Evolutionary conservation across 2,888 invertebrate genomes (phyloP).

Genomic region (Tridacna gigas): DNA sequence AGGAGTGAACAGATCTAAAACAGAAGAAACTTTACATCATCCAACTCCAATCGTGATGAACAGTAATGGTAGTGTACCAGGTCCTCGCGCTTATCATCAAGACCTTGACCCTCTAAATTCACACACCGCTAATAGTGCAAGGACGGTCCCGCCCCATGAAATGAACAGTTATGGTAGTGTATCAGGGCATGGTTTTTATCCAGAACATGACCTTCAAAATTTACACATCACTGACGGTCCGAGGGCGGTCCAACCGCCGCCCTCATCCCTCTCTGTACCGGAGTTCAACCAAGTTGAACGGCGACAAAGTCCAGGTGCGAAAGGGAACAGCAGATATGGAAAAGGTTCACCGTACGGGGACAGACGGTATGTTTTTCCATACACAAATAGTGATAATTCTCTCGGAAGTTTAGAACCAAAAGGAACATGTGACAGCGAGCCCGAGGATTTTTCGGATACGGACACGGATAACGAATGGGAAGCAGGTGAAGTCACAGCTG

Average conservation of each 20-base stretch:
- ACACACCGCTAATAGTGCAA: neutral
- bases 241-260: constrained; percentile 23
- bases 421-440: constrained; percentile 70
- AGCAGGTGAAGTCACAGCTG: constrained; percentile 78
- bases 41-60: neutral
- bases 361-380: constrained; percentile 3
- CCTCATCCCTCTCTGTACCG: constrained; percentile 49
- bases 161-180: neutral
- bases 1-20: constrained; percentile 42
- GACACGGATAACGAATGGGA: constrained; percentile 81
- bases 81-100: neutral
- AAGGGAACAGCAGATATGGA: neutral
- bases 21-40: constrained; percentile 38
- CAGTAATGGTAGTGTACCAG: constrained; percentile 16
- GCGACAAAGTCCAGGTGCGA: neutral
- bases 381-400: constrained; percentile 35
- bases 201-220: neutral
- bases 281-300: constrained; percentile 41
- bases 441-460: constrained; percentile 78
- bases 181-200: neutral
- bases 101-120: neutral
- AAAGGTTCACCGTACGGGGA: constrained; percentile 41
- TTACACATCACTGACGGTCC: neutral
- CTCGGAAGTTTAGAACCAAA: constrained; percentile 14
- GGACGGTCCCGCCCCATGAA: neutral